Conservation (phyloP, 1,140 invertebrate genomes). For the Antheraea mylitta region DNA sequence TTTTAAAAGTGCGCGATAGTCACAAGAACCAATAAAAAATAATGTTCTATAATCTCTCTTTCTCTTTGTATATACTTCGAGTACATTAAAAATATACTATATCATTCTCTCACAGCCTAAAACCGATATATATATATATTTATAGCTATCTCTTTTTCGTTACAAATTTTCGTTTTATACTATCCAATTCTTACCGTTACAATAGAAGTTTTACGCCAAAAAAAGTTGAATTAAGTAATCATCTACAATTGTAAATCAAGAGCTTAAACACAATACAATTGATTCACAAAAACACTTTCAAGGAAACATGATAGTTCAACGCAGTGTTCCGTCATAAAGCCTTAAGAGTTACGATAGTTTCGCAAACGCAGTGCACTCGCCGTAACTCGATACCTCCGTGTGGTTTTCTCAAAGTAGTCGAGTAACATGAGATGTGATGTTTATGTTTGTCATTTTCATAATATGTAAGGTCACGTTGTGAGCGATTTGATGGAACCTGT, state of each 20-base stretch:
- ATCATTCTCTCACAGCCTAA: too few relatives aligned
- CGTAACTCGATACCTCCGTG: not conserved
- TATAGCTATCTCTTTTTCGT: too few relatives aligned
- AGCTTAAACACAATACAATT: not conserved
- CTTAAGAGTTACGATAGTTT: not conserved
- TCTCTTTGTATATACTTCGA: too few relatives aligned
- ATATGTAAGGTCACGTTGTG: constrained; percentile 9
- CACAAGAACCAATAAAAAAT: too few relatives aligned
- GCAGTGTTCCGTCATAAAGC: not conserved
- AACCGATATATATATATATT: too few relatives aligned
- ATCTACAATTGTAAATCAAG: not conserved
- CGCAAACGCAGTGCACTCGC: not conserved
- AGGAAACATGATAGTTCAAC: not conserved
- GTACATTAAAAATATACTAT: too few relatives aligned
- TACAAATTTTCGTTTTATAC: too few relatives aligned
- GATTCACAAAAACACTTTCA: not conserved
- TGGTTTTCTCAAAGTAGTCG: not conserved
- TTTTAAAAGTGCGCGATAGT: too few relatives aligned
- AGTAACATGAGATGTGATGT: constrained; percentile 1
- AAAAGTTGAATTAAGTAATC: too few relatives aligned
- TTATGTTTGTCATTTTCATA: constrained; percentile 7
- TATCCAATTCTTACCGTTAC: too few relatives aligned
- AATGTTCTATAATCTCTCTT: too few relatives aligned
- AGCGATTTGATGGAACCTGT: not conserved
- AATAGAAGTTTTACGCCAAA: too few relatives aligned